These are phyloP conservation scores for Alosa alosa DNA, from an alignment of 2,113 vertebrate species.

Conservation along the genomic window DNA sequence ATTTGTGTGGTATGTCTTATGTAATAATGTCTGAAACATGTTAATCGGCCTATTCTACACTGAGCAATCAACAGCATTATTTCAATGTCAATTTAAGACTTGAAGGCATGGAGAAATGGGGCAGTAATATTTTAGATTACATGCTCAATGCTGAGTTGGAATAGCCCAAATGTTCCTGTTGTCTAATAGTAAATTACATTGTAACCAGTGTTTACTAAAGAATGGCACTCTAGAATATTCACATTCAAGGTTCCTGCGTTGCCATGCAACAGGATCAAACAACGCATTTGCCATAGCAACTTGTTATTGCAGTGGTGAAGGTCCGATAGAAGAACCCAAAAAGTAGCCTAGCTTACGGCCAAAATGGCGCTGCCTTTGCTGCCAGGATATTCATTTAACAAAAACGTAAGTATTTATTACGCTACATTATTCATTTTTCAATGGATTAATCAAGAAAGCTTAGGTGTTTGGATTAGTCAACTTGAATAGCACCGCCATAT, in stretches of 20 bases:
- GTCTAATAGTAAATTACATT: neutral
- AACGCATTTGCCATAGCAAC: conserved; percentile 4
- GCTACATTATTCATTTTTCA: neutral
- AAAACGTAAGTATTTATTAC: conserved; percentile 71
- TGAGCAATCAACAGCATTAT: neutral
- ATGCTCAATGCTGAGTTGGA: neutral
- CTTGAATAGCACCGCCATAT: neutral
- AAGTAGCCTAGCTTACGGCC: neutral
- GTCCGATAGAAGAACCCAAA: neutral
- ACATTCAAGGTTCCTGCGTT: neutral
- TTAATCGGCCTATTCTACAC: neutral
- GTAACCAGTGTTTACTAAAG: neutral
- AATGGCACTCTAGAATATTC: neutral
- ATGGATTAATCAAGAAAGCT: neutral
- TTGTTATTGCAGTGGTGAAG: neutral
- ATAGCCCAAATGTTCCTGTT: neutral
- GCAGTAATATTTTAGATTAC: neutral
- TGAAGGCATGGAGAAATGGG: neutral
- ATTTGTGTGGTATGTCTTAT: neutral
- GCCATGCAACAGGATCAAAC: conserved; percentile 62
- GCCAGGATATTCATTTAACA: conserved; percentile 69
- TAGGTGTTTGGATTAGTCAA: neutral
- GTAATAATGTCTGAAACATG: neutral
- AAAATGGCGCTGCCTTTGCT: conserved; percentile 79
- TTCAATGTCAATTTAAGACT: neutral